Evolutionary conservation across 2,113 vertebrate species (phyloP).

Genomic region (Herpetotheres cachinnans): DNA sequence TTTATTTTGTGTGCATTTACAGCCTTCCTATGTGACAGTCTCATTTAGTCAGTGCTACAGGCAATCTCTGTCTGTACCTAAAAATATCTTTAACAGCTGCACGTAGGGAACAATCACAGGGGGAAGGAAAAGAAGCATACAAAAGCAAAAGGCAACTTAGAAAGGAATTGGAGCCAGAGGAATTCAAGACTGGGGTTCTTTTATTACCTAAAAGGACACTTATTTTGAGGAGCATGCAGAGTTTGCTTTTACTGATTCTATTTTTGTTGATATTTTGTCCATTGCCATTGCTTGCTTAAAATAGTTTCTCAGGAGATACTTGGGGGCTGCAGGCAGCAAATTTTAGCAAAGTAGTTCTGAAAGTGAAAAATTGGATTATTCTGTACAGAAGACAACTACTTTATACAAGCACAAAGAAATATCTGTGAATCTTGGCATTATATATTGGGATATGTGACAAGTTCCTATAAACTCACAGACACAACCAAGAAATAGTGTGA

Average conservation of each 20-base stretch:
- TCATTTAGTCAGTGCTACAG: constrained; percentile 67
- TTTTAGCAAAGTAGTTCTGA: constrained; percentile 4
- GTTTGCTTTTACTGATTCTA: background rate
- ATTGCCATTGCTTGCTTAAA: background rate
- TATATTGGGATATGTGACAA: background rate
- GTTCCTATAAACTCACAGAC: constrained; percentile 16
- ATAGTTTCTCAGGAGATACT: constrained; percentile 23
- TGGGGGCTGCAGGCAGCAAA: background rate
- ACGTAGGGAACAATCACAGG: constrained; percentile 25
- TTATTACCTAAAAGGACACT: constrained; percentile 28
- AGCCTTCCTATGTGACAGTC: constrained; percentile 64
- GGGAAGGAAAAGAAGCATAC: constrained; percentile 1
- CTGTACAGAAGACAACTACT: constrained; percentile 14
- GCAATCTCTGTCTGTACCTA: constrained; percentile 64
- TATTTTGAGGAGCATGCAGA: background rate
- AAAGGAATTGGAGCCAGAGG: constrained; percentile 40
- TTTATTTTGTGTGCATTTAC: constrained; percentile 68
- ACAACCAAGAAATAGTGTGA: background rate
- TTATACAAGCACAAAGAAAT: constrained; percentile 6
- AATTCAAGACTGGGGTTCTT: constrained; percentile 11
- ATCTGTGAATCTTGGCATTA: background rate
- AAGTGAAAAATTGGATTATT: constrained; percentile 41
- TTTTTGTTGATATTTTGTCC: constrained; percentile 44
- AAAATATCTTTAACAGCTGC: constrained; percentile 67
- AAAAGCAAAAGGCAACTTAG: constrained; percentile 50